A percentile compares a stretch with the other conserved stretches of the same genome.
Conservation (phyloP, 2,888 invertebrate species). For the Onchidella celtica region DNA sequence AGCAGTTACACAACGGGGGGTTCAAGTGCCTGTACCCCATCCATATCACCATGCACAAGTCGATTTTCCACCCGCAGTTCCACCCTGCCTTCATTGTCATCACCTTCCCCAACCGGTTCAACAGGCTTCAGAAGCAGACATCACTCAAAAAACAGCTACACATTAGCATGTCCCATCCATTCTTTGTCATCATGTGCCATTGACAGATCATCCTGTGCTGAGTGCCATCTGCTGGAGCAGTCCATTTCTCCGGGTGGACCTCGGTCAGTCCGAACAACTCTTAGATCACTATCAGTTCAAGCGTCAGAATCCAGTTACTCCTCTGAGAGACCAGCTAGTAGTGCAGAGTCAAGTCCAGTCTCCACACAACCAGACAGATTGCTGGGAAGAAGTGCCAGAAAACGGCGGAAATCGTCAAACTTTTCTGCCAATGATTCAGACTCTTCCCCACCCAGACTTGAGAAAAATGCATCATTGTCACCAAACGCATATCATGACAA, state of each 20-base stretch:
- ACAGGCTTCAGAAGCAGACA: constrained; percentile 32
- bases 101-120: constrained; percentile 47
- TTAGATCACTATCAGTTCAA: constrained; percentile 34
- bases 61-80: constrained; percentile 47
- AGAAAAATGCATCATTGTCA: constrained; percentile 39
- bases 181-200: constrained; percentile 9
- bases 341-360: constrained; percentile 46
- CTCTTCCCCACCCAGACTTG: constrained; percentile 42
- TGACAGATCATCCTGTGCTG: constrained; percentile 36
- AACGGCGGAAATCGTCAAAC: constrained; percentile 36
- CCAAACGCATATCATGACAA: constrained; percentile 32
- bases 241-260: constrained; percentile 33
- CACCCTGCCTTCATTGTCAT: constrained; percentile 45
- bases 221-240: constrained; percentile 46
- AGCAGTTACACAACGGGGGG: constrained; percentile 38
- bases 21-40: constrained; percentile 33
- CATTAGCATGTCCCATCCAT: constrained; percentile 43
- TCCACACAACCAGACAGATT: background rate
- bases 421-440: constrained; percentile 44
- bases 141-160: background rate
- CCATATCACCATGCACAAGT: constrained; percentile 45
- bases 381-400: background rate
- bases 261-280: constrained; percentile 23
- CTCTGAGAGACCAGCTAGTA: constrained; percentile 22
- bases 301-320: constrained; percentile 16